Evolutionary conservation across 35 echinoderm and acorn worm genomes (phyloP).

Genomic region (Heliocidaris tuberculata): DNA sequence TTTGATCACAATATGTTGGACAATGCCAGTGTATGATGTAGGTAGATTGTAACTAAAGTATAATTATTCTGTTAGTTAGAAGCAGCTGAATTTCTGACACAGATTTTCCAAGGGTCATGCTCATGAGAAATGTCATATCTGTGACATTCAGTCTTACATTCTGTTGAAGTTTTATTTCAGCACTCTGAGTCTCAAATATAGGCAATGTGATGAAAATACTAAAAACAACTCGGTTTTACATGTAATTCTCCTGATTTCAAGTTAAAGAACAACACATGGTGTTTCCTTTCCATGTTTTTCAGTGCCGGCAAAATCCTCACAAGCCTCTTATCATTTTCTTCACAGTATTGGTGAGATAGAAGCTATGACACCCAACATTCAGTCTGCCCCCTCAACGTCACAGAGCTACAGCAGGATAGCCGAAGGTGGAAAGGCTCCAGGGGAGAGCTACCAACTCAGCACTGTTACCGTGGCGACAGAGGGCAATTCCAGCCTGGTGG

Average conservation of each 20-base stretch:
- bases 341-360: slow-evolving; percentile 54
- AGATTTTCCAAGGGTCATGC: too few relatives aligned
- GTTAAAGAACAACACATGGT: background rate
- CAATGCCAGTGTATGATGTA: too few relatives aligned
- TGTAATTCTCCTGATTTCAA: background rate
- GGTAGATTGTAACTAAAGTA: too few relatives aligned
- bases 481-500: slow-evolving; percentile 16
- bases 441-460: slow-evolving; percentile 57
- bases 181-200: too few relatives aligned
- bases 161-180: too few relatives aligned
- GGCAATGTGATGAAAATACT: too few relatives aligned
- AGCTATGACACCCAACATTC: slow-evolving; percentile 54
- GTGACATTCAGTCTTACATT: too few relatives aligned
- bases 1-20: too few relatives aligned
- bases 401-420: slow-evolving; percentile 34
- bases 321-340: background rate
- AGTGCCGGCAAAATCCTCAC: background rate
- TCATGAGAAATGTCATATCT: too few relatives aligned
- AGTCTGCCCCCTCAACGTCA: slow-evolving; percentile 27
- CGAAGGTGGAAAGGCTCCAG: background rate
- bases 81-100: too few relatives aligned
- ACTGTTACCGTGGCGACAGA: slow-evolving; percentile 43
- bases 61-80: too few relatives aligned
- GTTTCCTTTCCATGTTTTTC: too few relatives aligned
- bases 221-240: background rate